Evolutionary conservation across 2,113 vertebrate genomes (phyloP).

Genomic region (Embiotoca jacksoni): DNA sequence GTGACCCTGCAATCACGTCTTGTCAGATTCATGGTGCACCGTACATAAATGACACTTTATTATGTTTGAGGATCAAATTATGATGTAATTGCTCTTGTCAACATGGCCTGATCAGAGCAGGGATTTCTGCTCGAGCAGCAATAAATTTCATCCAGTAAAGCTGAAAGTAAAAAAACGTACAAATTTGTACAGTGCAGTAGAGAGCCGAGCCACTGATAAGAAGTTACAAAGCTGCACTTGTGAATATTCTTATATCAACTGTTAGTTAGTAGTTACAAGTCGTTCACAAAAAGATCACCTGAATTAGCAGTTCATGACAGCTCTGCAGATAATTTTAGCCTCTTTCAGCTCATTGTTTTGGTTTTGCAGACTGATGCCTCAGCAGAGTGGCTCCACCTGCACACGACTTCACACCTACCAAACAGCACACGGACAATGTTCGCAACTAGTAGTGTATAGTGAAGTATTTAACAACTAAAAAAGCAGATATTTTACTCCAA

Average conservation of each 20-base stretch:
- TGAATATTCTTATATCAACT: not conserved
- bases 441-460: not conserved
- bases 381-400: too few species aligned
- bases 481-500: too few species aligned
- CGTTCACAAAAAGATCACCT: not conserved
- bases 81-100: constrained; percentile 51
- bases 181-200: not conserved
- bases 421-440: not conserved
- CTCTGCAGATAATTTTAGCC: too few species aligned
- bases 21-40: constrained; percentile 53
- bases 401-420: not conserved
- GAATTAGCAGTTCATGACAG: too few species aligned
- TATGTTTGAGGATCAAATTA: constrained; percentile 52
- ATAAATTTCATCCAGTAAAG: constrained; percentile 29
- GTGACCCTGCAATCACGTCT: constrained; percentile 54
- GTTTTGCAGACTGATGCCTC: too few species aligned
- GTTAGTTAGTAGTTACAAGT: too few species aligned
- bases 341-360: not conserved
- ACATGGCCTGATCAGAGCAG: constrained; percentile 16
- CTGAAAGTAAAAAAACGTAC: not conserved
- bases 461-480: too few species aligned
- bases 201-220: not conserved
- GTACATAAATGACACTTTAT: constrained; percentile 50
- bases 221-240: not conserved
- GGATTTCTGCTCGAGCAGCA: not conserved